These are phyloP conservation scores for Plemyria rubiginata DNA, from an alignment of 2,888 invertebrate species.

Conservation along the genomic window DNA sequence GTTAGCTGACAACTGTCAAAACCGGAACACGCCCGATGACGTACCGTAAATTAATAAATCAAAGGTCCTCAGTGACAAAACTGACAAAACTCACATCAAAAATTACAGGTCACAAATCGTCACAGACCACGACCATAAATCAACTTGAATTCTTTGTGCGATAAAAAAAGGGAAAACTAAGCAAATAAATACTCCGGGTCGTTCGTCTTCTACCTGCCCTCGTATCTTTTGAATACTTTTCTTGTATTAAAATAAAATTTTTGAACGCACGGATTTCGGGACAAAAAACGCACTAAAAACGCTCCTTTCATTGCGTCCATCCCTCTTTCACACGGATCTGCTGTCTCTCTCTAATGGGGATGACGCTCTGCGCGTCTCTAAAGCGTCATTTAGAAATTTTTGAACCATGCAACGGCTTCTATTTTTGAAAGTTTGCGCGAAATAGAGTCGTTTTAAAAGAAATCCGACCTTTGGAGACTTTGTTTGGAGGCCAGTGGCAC, in stretches of 20 bases:
- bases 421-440: constrained; percentile 49
- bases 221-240: constrained; percentile 82
- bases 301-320: constrained; percentile 61
- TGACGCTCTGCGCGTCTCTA: constrained; percentile 58
- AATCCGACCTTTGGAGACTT: constrained; percentile 38
- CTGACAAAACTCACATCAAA: constrained; percentile 81
- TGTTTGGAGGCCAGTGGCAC: constrained; percentile 43
- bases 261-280: constrained; percentile 77
- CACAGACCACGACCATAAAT: constrained; percentile 78
- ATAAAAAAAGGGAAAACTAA: constrained; percentile 74
- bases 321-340: constrained; percentile 50
- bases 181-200: constrained; percentile 80
- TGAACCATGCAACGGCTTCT: constrained; percentile 53
- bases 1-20: constrained; percentile 71
- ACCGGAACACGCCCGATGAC: constrained; percentile 64
- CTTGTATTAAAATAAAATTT: constrained; percentile 83
- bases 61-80: constrained; percentile 78
- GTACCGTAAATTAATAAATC: constrained; percentile 78
- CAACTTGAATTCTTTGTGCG: constrained; percentile 77
- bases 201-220: constrained; percentile 76
- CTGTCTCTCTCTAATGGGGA: constrained; percentile 64
- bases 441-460: constrained; percentile 42
- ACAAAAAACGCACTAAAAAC: constrained; percentile 82
- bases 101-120: constrained; percentile 84
- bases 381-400: constrained; percentile 67